Conservation (phyloP, 2,888 invertebrate species). For the Trichopoda pennipes region DNA sequence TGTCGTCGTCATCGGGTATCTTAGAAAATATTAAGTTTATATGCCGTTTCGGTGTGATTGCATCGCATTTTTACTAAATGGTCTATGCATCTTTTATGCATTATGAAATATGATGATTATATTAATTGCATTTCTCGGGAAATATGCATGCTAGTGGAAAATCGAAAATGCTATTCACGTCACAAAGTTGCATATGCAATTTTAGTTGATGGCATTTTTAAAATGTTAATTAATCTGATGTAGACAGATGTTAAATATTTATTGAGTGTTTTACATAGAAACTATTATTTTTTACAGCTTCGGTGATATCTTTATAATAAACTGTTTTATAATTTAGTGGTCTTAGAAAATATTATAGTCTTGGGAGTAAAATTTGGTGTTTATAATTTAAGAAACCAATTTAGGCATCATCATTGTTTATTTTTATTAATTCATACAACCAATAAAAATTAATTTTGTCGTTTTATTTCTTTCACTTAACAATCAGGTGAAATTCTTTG, state of each 20-base stretch:
- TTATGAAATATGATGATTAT: conserved; percentile 76
- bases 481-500: too few species aligned
- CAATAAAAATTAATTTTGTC: too few species aligned
- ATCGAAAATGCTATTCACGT: conserved; percentile 73
- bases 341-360: too few species aligned
- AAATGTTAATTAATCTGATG: conserved; percentile 30
- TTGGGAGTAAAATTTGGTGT: too few species aligned
- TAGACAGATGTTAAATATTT: conserved; percentile 56
- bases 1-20: neutral
- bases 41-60: conserved; percentile 66
- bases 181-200: conserved; percentile 21
- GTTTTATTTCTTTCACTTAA: too few species aligned
- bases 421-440: too few species aligned
- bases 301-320: neutral
- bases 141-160: conserved; percentile 80
- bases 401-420: too few species aligned
- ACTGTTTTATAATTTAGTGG: neutral
- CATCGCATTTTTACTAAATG: conserved; percentile 67
- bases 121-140: conserved; percentile 79
- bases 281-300: neutral
- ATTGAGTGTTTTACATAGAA: neutral
- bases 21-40: conserved; percentile 60
- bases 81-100: conserved; percentile 70
- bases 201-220: conserved; percentile 17
- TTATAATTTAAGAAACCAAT: too few species aligned